Conservation (phyloP, 92 coral and sea anemone genomes). For the Bergia sp. region DNA sequence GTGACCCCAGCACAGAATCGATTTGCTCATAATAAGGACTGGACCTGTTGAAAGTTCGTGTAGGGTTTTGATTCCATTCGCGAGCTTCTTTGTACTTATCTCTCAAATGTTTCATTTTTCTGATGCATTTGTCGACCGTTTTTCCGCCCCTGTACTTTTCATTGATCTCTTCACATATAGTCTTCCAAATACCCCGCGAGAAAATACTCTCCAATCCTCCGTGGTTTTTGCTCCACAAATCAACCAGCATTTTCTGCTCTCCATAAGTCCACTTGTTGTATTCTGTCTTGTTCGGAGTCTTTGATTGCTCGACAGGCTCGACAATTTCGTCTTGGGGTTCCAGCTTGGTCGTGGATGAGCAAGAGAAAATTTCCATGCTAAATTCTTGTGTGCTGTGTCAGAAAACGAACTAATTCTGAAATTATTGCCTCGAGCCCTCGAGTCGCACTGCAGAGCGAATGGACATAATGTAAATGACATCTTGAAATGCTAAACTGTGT, state of each 20-base stretch:
- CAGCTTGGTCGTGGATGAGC: constrained; percentile 25
- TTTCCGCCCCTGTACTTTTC: constrained; percentile 19
- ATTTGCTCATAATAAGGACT: constrained; percentile 37
- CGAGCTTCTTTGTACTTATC: constrained; percentile 29
- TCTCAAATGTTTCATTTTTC: constrained; percentile 18
- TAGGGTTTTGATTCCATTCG: constrained; percentile 26
- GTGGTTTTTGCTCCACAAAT: constrained; percentile 29
- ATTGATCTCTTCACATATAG: constrained; percentile 18
- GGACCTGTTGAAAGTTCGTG: constrained; percentile 22
- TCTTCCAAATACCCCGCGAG: constrained; percentile 17
- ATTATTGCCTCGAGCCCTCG: neutral
- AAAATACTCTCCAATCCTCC: constrained; percentile 19
- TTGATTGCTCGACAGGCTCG: neutral
- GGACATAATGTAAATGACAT: constrained; percentile 6
- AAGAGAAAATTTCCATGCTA: constrained; percentile 22
- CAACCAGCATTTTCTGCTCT: constrained; percentile 32
- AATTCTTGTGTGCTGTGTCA: neutral
- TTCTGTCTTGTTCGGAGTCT: constrained; percentile 4
- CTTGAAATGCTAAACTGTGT: neutral
- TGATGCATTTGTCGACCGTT: constrained; percentile 15
- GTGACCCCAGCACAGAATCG: constrained; percentile 16
- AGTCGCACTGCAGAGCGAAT: constrained; percentile 10
- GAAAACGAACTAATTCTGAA: neutral
- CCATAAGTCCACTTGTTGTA: constrained; percentile 32
- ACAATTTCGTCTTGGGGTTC: constrained; percentile 8